Evolutionary conservation across 2,888 invertebrate genomes (phyloP).

Genomic region (Andrena chrysosceles): DNA sequence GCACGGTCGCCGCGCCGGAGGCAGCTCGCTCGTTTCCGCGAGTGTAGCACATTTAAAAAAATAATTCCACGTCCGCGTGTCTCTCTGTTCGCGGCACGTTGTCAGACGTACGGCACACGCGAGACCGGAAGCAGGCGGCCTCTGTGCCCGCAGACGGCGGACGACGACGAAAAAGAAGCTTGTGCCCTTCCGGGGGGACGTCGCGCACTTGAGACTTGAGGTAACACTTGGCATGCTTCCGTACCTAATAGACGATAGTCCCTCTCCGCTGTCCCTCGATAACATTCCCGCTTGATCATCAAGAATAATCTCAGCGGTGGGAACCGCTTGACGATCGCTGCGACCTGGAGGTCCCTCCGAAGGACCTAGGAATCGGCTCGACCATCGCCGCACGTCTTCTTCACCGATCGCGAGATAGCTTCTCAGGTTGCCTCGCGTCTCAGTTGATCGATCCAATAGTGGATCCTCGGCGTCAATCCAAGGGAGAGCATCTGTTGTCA

Average conservation of each 20-base stretch:
- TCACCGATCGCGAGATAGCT: background rate
- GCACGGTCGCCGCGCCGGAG: slow-evolving; percentile 22
- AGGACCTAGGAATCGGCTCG: background rate
- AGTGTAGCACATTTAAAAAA: slow-evolving; percentile 63
- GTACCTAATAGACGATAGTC: too few relatives aligned
- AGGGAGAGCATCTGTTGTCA: slow-evolving; percentile 54
- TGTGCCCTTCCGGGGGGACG: slow-evolving; percentile 18
- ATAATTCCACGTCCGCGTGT: slow-evolving; percentile 58
- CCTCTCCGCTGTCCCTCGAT: background rate
- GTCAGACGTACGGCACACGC: slow-evolving; percentile 47
- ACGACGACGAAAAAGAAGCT: slow-evolving; percentile 36
- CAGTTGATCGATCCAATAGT: slow-evolving; percentile 18
- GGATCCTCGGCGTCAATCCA: slow-evolving; percentile 28
- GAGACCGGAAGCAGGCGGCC: slow-evolving; percentile 53
- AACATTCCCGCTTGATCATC: background rate
- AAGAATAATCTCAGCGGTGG: background rate
- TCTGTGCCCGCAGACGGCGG: slow-evolving; percentile 4
- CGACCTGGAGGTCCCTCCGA: background rate
- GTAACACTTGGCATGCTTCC: slow-evolving; percentile 37
- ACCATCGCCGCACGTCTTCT: background rate
- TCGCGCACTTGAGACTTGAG: slow-evolving; percentile 26
- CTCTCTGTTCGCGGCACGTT: slow-evolving; percentile 30
- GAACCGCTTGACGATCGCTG: background rate
- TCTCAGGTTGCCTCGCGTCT: slow-evolving; percentile 14
- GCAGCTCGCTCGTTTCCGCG: slow-evolving; percentile 37